Evolutionary conservation across 2,113 vertebrate species (phyloP).

Genomic region (Sclerurus mexicanus): DNA sequence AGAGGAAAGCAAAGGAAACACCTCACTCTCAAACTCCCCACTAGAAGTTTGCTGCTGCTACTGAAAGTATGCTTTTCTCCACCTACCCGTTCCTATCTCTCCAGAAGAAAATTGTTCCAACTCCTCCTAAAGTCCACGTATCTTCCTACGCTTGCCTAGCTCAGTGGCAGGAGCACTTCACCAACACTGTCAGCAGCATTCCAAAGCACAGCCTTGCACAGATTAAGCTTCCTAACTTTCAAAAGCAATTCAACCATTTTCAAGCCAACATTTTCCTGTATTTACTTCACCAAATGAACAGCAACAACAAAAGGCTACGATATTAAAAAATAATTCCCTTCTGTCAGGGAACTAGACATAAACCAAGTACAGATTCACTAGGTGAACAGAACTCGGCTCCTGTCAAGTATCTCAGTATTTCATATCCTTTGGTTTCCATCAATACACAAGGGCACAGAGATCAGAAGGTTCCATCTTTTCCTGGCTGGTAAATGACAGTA

Average conservation of each 20-base stretch:
- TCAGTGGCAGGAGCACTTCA: not conserved
- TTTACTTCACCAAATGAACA: not conserved
- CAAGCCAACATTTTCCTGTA: not conserved
- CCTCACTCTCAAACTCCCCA: rapidly evolving
- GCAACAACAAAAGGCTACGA: not conserved
- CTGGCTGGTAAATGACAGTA: not conserved
- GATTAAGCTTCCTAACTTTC: not conserved
- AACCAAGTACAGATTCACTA: not conserved
- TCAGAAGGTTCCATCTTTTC: not conserved
- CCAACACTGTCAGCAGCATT: not conserved
- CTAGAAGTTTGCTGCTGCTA: not conserved
- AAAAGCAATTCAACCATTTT: not conserved
- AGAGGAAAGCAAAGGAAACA: not conserved
- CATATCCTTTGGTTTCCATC: not conserved
- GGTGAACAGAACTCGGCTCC: not conserved
- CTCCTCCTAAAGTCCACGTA: not conserved
- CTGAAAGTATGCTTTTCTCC: not conserved
- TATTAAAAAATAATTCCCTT: not conserved
- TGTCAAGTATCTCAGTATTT: not conserved
- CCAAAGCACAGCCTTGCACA: not conserved
- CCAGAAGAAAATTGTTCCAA: not conserved
- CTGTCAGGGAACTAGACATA: not conserved
- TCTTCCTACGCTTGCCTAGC: not conserved
- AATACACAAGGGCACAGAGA: not conserved
- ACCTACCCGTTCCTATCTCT: not conserved